Conservation (phyloP, 30 jellyfish, hydroid and myxozoan species). For the Catostylus mosaicus region DNA sequence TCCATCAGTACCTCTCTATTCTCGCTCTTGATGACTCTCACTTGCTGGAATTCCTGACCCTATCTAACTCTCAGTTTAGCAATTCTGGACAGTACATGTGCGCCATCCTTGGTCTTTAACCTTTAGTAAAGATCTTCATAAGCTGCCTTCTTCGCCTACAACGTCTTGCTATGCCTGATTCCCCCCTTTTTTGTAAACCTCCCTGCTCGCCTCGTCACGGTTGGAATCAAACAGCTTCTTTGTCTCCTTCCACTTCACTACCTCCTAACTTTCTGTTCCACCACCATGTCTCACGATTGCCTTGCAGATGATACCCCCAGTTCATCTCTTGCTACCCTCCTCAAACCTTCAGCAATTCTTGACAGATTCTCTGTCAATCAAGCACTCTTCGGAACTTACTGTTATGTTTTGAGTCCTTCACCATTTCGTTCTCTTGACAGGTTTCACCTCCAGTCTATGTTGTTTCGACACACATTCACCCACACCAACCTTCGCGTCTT, state of each 20-base stretch:
- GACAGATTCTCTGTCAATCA: background rate
- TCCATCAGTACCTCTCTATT: background rate
- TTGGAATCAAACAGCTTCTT: too few species aligned
- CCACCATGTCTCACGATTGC: background rate
- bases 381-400: background rate
- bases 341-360: too few species aligned
- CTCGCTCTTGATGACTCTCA: background rate
- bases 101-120: background rate
- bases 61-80: background rate
- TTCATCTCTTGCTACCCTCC: background rate
- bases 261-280: background rate
- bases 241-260: background rate
- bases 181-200: too few species aligned
- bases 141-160: background rate
- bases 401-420: background rate
- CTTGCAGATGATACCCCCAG: background rate
- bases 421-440: background rate
- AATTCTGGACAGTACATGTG: background rate
- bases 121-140: background rate
- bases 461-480: background rate
- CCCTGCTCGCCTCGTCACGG: too few species aligned
- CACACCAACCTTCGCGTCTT: background rate
- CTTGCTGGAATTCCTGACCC: background rate
- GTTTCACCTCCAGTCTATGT: background rate
- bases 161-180: background rate